Evolutionary conservation across 2,797 vertebrate species (phyloP), one percentile per base, ranked within the genome.

Genomic region (Sylvia borin): DNA sequence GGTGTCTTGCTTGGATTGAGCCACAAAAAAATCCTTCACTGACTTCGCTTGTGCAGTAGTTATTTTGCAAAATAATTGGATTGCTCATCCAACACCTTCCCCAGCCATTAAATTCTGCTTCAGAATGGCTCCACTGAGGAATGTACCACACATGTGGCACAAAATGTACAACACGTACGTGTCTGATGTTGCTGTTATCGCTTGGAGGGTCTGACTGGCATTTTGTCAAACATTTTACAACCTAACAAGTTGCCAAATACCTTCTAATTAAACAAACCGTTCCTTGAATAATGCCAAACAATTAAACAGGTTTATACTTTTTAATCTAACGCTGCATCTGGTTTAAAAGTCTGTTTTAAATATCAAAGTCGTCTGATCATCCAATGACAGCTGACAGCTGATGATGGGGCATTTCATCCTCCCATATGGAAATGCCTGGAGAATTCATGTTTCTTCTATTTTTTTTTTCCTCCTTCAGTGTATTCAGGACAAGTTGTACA

Each of bases 251-350:
- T 97, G 95, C 94, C 92, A 96, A 86, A 86, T 82, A 71, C 73
- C 53, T 96, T 90, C 73, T 92, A 95, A 95, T 93, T 97, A 94
- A 95, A 94, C 38, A 84, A 95, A 84, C 45, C 1, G 4, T 78
- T 88, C 82, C 79, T 90, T 92, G 43, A 51, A 64, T 82, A 79
- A 78, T 76, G 76, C 58, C 91, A 85, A 92, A 95, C 42, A 86
- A 70, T 96, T 90, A 90, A 93, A 67, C 42, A 60, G 48, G 76
- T 84, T 95, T 91, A 70, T 53, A 76, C 60, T 38, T 67, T 93
- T 92, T 92, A 95, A 93, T 92, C 85, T 94, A 77, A 73, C 4
- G 2, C 60, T 79, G 64, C 82, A 90, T 94, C 82, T 91, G 48
- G 19, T 67, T 83, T 72, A 81, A 92, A 92, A 26, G 43, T 66